Percentiles rank a stretch among this genome's conserved stretches.
Conservation (phyloP, 2,888 invertebrate species). For the Molorchus minor region DNA sequence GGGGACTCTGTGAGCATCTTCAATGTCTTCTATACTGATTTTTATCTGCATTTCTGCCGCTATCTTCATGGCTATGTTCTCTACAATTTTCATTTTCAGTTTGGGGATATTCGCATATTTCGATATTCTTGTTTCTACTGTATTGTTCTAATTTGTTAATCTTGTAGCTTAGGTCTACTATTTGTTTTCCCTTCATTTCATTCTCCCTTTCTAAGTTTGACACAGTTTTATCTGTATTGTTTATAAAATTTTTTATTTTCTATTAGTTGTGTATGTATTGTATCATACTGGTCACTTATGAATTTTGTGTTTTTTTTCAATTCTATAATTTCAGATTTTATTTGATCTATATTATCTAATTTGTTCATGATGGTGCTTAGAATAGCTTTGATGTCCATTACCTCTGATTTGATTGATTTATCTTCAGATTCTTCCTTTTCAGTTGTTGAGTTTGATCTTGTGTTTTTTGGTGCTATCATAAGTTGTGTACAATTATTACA, state of each 20-base stretch:
- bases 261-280: background rate
- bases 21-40: slow-evolving; percentile 1
- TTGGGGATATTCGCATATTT: background rate
- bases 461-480: no score
- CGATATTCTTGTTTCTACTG: background rate
- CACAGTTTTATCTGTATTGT: background rate
- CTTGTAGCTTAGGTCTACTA: background rate
- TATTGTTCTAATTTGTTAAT: background rate
- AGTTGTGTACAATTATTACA: background rate
- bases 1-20: slow-evolving; percentile 2
- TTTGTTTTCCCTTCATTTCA: no score
- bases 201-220: no score
- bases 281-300: background rate
- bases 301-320: background rate
- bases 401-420: background rate
- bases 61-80: slow-evolving; percentile 10
- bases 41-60: slow-evolving; percentile 3
- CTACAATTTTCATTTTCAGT: background rate
- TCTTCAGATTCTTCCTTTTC: background rate
- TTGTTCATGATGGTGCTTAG: background rate
- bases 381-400: background rate
- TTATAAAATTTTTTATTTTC: background rate
- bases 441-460: background rate
- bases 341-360: background rate
- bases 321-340: background rate